Evolutionary conservation across 2,888 invertebrate species (phyloP).

Genomic region (Patella ulyssiponensis): DNA sequence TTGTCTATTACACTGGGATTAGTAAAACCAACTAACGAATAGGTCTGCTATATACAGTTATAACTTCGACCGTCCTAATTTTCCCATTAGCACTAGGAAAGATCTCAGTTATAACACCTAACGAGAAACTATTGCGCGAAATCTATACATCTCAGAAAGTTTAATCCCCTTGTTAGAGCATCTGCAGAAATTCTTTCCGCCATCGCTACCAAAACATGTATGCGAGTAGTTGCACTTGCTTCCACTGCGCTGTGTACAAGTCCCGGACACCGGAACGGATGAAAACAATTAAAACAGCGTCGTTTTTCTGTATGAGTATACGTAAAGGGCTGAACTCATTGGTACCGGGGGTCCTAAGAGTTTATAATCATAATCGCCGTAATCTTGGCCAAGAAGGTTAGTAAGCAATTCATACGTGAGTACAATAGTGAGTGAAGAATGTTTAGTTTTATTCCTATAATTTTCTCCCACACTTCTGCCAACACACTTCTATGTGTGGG

Average conservation of each 20-base stretch:
- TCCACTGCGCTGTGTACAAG: constrained; percentile 13
- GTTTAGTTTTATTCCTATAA: constrained; percentile 34
- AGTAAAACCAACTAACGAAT: too few relatives aligned
- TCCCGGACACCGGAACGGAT: not conserved
- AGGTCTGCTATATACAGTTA: too few relatives aligned
- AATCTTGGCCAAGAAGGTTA: constrained; percentile 38
- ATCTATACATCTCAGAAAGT: constrained; percentile 9
- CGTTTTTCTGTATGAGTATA: constrained; percentile 16
- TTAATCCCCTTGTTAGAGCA: constrained; percentile 7
- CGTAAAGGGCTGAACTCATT: constrained; percentile 30
- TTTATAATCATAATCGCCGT: constrained; percentile 34
- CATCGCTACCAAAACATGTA: constrained; percentile 17
- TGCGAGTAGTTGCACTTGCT: constrained; percentile 16
- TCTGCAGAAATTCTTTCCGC: constrained; percentile 16
- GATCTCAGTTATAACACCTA: constrained; percentile 1
- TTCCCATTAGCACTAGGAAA: constrained; percentile 15
- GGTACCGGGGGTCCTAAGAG: constrained; percentile 33
- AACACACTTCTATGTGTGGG: constrained; percentile 42
- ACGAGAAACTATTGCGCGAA: constrained; percentile 11
- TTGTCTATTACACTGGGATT: too few relatives aligned
- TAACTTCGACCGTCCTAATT: constrained; percentile 13
- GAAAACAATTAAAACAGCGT: not conserved
- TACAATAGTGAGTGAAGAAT: constrained; percentile 35
- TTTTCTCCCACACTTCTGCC: constrained; percentile 30
- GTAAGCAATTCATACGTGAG: constrained; percentile 36